These are phyloP conservation scores for Hydractinia echinata DNA, from an alignment of 30 jellyfish, hydroid and myxozoan genomes.

Conservation along the genomic window DNA sequence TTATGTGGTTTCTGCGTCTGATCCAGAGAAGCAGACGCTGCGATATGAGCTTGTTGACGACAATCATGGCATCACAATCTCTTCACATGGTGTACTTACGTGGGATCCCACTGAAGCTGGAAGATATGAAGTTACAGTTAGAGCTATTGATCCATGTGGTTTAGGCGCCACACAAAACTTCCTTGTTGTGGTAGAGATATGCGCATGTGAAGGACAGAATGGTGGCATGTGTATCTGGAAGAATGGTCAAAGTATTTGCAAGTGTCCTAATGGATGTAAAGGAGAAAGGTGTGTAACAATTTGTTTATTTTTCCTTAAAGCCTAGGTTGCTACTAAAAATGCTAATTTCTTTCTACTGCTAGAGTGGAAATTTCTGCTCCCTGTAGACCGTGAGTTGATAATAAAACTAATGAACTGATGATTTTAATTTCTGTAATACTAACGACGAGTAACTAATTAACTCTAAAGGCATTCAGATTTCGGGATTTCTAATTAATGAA, in stretches of 20 bases:
- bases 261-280: constrained; percentile 57
- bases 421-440: no score
- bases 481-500: no score
- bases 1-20: constrained; percentile 38
- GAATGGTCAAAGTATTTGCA: constrained; percentile 27
- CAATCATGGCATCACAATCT: constrained; percentile 39
- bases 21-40: constrained; percentile 53
- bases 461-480: no score
- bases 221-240: constrained; percentile 27
- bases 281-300: constrained; percentile 47
- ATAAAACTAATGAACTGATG: no score
- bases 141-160: constrained; percentile 49
- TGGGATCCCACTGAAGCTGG: constrained; percentile 37
- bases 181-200: constrained; percentile 22
- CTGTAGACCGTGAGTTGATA: no score
- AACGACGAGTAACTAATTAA: no score
- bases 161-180: constrained; percentile 15
- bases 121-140: constrained; percentile 11
- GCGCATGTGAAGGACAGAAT: constrained; percentile 41
- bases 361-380: no score
- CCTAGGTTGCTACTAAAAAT: no score
- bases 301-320: background rate
- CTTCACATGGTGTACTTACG: constrained; percentile 33
- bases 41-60: constrained; percentile 23
- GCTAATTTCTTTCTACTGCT: no score